phyloP scores from a whole-genome alignment of 2,888 invertebrate species.

The Deroplatys truncata region DNA sequence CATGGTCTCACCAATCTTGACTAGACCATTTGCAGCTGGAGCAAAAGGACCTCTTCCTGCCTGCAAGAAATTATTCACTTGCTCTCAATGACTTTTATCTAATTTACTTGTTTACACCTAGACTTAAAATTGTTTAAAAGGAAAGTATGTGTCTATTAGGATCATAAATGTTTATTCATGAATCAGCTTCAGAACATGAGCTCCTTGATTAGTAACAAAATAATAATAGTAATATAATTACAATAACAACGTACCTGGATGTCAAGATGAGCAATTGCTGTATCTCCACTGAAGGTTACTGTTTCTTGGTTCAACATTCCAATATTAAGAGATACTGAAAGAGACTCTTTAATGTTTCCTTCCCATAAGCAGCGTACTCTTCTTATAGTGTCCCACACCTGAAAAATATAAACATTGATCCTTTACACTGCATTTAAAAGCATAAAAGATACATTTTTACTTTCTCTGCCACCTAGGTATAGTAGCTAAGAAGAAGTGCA shows the following conservation, averaged over 20 bases:
- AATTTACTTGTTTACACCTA: not conserved
- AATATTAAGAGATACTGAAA: slow-evolving; percentile 69
- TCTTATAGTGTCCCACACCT: slow-evolving; percentile 76
- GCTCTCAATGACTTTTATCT: not conserved
- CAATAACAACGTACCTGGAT: slow-evolving; percentile 50
- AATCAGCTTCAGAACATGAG: too few species aligned
- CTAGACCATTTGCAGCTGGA: slow-evolving; percentile 67
- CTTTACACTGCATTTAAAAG: not conserved
- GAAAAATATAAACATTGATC: slow-evolving; percentile 2
- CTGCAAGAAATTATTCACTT: slow-evolving; percentile 33
- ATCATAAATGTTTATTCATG: not conserved
- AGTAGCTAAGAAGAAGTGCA: too few species aligned
- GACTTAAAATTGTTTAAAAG: not conserved
- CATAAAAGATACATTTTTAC: not conserved
- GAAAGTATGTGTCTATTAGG: not conserved
- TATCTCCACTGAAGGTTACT: slow-evolving; percentile 80
- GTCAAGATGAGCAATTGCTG: slow-evolving; percentile 72
- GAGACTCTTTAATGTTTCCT: slow-evolving; percentile 70
- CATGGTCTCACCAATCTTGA: slow-evolving; percentile 78
- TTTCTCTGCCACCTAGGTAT: too few species aligned
- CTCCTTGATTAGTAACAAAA: too few species aligned
- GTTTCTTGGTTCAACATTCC: slow-evolving; percentile 77
- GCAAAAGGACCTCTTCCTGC: slow-evolving; percentile 74
- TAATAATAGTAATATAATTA: too few species aligned
- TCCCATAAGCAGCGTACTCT: slow-evolving; percentile 78